phyloP scores from a whole-genome alignment of 2,113 vertebrate species.

The Dicentrarchus labrax region DNA sequence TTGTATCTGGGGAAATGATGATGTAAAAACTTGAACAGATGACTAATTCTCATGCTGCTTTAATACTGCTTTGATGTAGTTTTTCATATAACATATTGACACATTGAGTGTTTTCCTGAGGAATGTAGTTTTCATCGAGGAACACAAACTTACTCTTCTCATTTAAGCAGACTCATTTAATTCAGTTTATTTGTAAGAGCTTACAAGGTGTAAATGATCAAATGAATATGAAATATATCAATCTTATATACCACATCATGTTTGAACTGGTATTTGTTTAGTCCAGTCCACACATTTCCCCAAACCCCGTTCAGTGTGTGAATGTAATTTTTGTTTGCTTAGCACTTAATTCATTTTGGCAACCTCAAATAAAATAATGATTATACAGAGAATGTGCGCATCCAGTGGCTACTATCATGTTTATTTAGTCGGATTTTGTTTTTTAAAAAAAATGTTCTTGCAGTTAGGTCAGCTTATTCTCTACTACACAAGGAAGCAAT shows the following conservation, averaged over 20 bases:
- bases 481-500: not conserved
- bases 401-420: not conserved
- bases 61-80: not conserved
- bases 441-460: not conserved
- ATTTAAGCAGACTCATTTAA: not conserved
- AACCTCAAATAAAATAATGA: not conserved
- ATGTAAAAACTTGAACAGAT: slow-evolving; percentile 21
- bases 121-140: not conserved
- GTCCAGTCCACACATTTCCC: not conserved
- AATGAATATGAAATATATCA: not conserved
- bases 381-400: not conserved
- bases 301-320: not conserved
- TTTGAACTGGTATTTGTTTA: not conserved
- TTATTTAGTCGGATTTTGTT: too few species aligned
- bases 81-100: not conserved
- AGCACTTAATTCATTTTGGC: not conserved
- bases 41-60: not conserved
- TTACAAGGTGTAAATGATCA: not conserved
- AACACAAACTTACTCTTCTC: not conserved
- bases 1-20: not conserved
- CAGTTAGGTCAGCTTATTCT: not conserved
- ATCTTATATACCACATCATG: not conserved
- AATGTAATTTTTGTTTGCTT: not conserved
- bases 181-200: not conserved
- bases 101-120: not conserved